Evolutionary conservation across 2,797 vertebrate genomes (phyloP), one percentile per base, ranked within the genome.

Genomic region (Onychomys torridus): DNA sequence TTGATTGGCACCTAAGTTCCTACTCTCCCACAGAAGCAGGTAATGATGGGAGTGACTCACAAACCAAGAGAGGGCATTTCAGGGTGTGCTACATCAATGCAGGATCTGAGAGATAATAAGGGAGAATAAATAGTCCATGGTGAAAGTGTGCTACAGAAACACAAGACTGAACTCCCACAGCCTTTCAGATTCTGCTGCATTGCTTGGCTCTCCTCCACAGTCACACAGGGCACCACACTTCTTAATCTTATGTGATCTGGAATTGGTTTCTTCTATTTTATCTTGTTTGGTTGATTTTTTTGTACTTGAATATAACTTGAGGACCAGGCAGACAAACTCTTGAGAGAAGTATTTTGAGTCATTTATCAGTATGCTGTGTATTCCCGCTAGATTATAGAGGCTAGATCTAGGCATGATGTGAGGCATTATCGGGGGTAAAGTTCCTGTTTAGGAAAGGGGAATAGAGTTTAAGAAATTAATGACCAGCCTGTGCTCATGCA

Each of bases 331-430:
- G 92, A 73, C n/a, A 92, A 40, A 73, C 17, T 3, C 89, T n/a
- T 86, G 52, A 86, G 55, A 95, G 75, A 95, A 94, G 2, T 88
- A 63, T 93, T 95, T 96, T 95, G 81, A 94, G 59, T 94, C 46
- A 67, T 46, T 95, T 95, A 89, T 89, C 63, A 85, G 4, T 37
- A 11, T 91, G 21, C 49, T 94, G 52, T 92, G 23, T 77, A 27
- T 40, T 49, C 55, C 13, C 32, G 59, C 59, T 94, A 29, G 59
- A 59, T 76, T 94, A 46, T 79, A 92, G 61, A 93, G n/a, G 55
- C 88, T 40, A 83, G 16, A 81, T 81, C 52, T 57, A 71, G n/a
- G 82, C 89, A 55, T 83, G 57, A 37, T 43, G 71, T n/a, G 59
- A 90, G 37, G 21, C n/a, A n/a, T 90, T 57, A 57, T 94, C 84